Evolutionary conservation across 2,888 invertebrate genomes (phyloP), one percentile per base, ranked within the genome.

Genomic region (Spicauda simplicius): DNA sequence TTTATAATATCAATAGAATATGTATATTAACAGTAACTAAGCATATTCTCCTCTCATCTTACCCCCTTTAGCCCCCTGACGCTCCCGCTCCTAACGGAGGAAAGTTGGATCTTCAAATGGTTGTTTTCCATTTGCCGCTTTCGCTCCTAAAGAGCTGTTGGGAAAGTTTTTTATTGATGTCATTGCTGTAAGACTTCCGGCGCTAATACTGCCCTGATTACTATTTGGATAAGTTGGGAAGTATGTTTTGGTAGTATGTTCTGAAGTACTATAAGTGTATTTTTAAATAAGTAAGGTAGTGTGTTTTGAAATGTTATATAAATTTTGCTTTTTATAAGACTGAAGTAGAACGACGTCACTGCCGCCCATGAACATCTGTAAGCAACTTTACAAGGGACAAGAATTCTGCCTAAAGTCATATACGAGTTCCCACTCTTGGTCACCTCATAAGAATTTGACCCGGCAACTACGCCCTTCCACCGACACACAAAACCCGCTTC

Each of bases 61-160:
- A 33, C 8, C 10, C 33, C 33, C 4, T 33, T 6, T 33, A 5
- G 33, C 33, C 5, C 48, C n/a, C n/a, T 25, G 45, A 45, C 48
- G 48, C 48, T 48, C 16, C 16, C 14, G 7, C 5, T 25, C 25
- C 25, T 25, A 25, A 48, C 48, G n/a, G 16, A n/a, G 48, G 0
- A 16, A 45, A 58, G 58, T 58, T 58, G 33, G 41, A 12, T 2
- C 25, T 25, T 25, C 53, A 61, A 61, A 61, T 25, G 19, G 63
- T 63, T 63, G 56, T 50, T 63, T 63, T 63, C 56, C 48, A 56
- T 63, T 56, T 56, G 63, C 50, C 4, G 50, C 52, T 16, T 48
- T 30, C 48, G 20, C 20, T 62, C 37, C 55, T 56, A 33, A 48
- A 56, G 63, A 64, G 45, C 41, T 18, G 48, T 48, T 48, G 37